Evolutionary conservation across 2,113 vertebrate species (phyloP).

Genomic region (Alethe diademata): DNA sequence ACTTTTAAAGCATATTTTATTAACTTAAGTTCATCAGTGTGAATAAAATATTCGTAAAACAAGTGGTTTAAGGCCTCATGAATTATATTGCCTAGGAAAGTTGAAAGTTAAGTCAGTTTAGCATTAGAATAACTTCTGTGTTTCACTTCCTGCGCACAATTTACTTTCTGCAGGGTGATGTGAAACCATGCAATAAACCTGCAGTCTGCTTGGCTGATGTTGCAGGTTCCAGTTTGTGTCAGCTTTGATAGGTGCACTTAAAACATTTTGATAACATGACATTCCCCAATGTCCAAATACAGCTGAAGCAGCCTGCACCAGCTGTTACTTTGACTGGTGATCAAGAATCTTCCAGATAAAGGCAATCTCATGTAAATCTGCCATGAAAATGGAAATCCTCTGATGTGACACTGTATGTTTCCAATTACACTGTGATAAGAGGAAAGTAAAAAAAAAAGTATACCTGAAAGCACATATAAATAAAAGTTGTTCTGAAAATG

Average conservation of each 20-base stretch:
- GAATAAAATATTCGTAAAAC: background rate
- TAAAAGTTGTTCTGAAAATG: background rate
- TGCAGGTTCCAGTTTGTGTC: background rate
- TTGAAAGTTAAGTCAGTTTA: background rate
- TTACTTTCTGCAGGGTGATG: conserved; percentile 8
- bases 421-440: background rate
- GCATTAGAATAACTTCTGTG: background rate
- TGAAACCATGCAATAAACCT: conserved; percentile 13
- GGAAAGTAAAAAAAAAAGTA: background rate
- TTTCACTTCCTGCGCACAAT: background rate
- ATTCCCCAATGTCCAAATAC: conserved; percentile 49
- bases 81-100: background rate
- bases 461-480: background rate
- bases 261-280: conserved; percentile 48
- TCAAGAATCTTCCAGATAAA: conserved; percentile 48
- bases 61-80: conserved; percentile 18
- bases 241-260: conserved; percentile 45
- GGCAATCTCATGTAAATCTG: conserved; percentile 59
- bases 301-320: conserved; percentile 43
- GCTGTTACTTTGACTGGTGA: conserved; percentile 58
- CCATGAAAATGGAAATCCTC: conserved; percentile 47
- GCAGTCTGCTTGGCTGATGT: conserved; percentile 9
- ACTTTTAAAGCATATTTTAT: background rate
- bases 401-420: conserved; percentile 5
- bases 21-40: conserved; percentile 1